Percentiles rank a stretch among this genome's conserved stretches.
phyloP scores from a whole-genome alignment of 2,888 invertebrate genomes.

The Oscheius sp. region DNA sequence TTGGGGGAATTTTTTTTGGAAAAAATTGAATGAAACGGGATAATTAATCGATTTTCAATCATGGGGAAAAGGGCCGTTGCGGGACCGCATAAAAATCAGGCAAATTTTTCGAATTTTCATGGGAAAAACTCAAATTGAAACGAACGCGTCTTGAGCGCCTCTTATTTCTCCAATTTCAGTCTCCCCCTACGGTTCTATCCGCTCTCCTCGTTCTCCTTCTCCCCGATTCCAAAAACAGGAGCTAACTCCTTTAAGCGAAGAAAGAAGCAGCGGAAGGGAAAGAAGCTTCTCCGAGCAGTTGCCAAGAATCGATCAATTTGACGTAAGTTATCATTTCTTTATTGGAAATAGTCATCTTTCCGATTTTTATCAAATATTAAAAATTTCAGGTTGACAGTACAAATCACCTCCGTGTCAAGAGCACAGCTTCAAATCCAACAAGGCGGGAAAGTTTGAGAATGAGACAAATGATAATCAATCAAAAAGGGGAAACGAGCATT shows the following conservation, averaged over 20 bases:
- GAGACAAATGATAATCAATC: slow-evolving; percentile 26
- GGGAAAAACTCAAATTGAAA: too few species aligned
- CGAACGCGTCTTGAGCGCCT: too few species aligned
- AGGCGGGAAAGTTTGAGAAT: slow-evolving; percentile 28
- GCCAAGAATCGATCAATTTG: slow-evolving; percentile 35
- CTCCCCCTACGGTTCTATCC: slow-evolving; percentile 30
- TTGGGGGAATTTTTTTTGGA: too few species aligned
- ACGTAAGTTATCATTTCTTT: not conserved
- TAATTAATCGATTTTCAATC: too few species aligned
- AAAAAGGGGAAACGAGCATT: slow-evolving; percentile 18
- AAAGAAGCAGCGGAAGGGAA: slow-evolving; percentile 33
- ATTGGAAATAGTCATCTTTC: too few species aligned
- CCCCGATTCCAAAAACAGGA: slow-evolving; percentile 31
- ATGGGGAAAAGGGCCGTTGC: too few species aligned
- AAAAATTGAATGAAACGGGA: too few species aligned
- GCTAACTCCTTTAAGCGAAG: slow-evolving; percentile 32
- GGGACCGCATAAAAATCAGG: too few species aligned
- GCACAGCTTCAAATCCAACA: slow-evolving; percentile 34
- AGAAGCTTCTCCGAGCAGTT: slow-evolving; percentile 33
- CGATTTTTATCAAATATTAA: not conserved
- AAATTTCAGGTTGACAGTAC: slow-evolving; percentile 33
- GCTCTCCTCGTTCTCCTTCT: slow-evolving; percentile 32
- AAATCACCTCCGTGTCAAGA: slow-evolving; percentile 35
- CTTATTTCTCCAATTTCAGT: not conserved
- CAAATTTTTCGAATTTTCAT: too few species aligned